Evolutionary conservation across 2,888 invertebrate species (phyloP).

Genomic region (Polia nebulosa): DNA sequence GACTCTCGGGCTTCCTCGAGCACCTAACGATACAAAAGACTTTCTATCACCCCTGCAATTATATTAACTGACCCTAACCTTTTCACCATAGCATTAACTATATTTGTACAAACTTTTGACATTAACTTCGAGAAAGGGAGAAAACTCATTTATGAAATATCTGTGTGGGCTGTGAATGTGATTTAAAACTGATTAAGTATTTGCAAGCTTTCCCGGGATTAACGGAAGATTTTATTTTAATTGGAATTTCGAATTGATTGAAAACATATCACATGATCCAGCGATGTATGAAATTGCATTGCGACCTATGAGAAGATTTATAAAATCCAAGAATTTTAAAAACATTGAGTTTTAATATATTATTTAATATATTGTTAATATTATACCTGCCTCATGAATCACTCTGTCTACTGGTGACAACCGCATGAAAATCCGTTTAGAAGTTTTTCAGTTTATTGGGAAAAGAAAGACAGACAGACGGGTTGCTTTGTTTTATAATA

Average conservation of each 20-base stretch:
- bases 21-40: too few species aligned
- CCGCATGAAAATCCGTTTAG: too few species aligned
- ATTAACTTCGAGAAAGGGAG: neutral
- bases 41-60: too few species aligned
- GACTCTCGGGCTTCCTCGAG: too few species aligned
- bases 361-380: too few species aligned
- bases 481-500: too few species aligned
- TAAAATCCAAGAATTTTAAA: neutral
- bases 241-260: constrained; percentile 14
- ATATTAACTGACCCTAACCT: neutral
- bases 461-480: too few species aligned
- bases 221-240: neutral
- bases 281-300: neutral
- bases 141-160: neutral
- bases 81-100: neutral
- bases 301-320: neutral
- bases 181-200: constrained; percentile 26
- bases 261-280: neutral
- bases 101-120: neutral
- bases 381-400: too few species aligned
- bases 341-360: too few species aligned
- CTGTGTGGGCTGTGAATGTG: neutral
- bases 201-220: constrained; percentile 12
- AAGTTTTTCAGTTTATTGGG: too few species aligned
- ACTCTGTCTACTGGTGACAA: too few species aligned